phyloP scores from a whole-genome alignment of 1,140 invertebrate genomes.

The Anoplolepis gracilipes region DNA sequence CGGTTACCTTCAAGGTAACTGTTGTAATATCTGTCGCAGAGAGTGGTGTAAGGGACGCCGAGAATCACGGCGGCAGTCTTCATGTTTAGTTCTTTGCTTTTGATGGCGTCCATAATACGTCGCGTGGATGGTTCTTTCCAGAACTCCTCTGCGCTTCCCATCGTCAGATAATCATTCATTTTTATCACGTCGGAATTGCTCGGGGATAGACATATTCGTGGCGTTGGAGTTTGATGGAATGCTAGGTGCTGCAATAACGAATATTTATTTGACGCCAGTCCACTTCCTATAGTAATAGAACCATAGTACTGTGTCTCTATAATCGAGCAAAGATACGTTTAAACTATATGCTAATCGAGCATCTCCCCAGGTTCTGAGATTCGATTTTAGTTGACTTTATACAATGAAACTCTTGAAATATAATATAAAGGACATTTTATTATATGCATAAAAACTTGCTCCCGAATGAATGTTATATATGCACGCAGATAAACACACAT shows the following conservation, averaged over 20 bases:
- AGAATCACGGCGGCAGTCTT: slow-evolving; percentile 95
- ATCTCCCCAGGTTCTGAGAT: too few relatives aligned
- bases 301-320: too few relatives aligned
- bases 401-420: too few relatives aligned
- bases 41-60: slow-evolving; percentile 95
- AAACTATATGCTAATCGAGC: too few relatives aligned
- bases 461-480: too few relatives aligned
- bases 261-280: slow-evolving; percentile 13
- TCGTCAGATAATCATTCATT: slow-evolving; percentile 95
- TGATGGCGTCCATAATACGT: slow-evolving; percentile 94
- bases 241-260: slow-evolving; percentile 70
- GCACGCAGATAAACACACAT: too few relatives aligned
- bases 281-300: too few relatives aligned
- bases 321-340: too few relatives aligned
- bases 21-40: slow-evolving; percentile 94
- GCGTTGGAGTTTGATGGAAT: slow-evolving; percentile 82
- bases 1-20: slow-evolving; percentile 93
- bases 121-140: slow-evolving; percentile 95
- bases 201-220: slow-evolving; percentile 82
- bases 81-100: slow-evolving; percentile 96
- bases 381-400: too few relatives aligned
- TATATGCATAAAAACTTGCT: too few relatives aligned
- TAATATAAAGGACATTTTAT: too few relatives aligned
- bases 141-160: slow-evolving; percentile 94
- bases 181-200: slow-evolving; percentile 92